These are phyloP conservation scores for Tauraco erythrolophus DNA, from an alignment of 2,113 vertebrate species.

Conservation along the genomic window DNA sequence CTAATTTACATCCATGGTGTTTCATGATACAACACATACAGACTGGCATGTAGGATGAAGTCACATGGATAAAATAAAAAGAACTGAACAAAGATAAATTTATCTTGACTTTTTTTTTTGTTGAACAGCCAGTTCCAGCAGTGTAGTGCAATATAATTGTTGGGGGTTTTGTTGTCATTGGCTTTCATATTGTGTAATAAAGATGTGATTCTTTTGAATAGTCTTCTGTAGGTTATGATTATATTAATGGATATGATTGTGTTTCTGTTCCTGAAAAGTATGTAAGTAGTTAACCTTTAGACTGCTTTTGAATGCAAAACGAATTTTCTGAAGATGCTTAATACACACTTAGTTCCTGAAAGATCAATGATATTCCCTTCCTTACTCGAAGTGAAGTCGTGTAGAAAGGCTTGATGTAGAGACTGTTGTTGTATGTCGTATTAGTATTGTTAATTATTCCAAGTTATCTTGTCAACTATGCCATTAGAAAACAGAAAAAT, in stretches of 20 bases:
- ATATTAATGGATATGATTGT: constrained; percentile 42
- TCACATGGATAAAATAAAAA: not conserved
- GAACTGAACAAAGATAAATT: not conserved
- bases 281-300: constrained; percentile 54
- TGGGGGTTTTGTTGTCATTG: not conserved
- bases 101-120: not conserved
- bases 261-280: constrained; percentile 28
- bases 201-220: constrained; percentile 12
- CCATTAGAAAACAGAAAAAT: not conserved
- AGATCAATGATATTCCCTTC: not conserved
- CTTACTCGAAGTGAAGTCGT: not conserved
- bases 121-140: not conserved
- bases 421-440: not conserved
- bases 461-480: not conserved
- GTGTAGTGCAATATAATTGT: not conserved
- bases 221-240: constrained; percentile 27
- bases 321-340: constrained; percentile 35
- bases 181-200: constrained; percentile 15
- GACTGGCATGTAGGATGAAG: too few relatives aligned
- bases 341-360: not conserved
- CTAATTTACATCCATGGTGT: not conserved
- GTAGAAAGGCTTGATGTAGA: not conserved
- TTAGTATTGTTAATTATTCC: not conserved
- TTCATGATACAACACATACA: not conserved
- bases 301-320: constrained; percentile 56